Percentiles rank a stretch among this genome's conserved stretches.
Conservation (phyloP, 1,140 invertebrate species). For the Protaetia brevitarsis region DNA sequence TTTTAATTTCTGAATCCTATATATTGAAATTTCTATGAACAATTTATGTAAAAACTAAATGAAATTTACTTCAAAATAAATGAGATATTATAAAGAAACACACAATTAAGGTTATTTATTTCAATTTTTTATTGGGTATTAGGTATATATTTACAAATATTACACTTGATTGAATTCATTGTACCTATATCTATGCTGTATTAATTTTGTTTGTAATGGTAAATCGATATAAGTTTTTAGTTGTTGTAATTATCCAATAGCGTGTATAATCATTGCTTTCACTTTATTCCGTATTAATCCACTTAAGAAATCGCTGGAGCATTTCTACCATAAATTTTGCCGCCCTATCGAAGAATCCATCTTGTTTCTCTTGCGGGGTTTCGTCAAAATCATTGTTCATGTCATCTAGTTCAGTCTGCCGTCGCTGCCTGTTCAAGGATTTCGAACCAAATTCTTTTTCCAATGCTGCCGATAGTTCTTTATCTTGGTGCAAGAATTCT, state of each 20-base stretch:
- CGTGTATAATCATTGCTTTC: neutral
- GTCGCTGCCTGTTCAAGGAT: slow-evolving; percentile 29
- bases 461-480: slow-evolving; percentile 35
- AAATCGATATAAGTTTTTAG: no score
- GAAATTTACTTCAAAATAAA: no score
- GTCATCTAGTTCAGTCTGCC: slow-evolving; percentile 30
- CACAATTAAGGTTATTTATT: no score
- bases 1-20: no score
- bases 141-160: no score
- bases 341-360: slow-evolving; percentile 46
- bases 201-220: no score
- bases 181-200: no score
- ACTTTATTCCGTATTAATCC: slow-evolving; percentile 44
- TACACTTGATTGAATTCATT: no score
- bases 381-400: slow-evolving; percentile 32
- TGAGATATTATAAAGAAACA: no score
- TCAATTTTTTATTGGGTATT: no score
- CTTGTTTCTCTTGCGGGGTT: slow-evolving; percentile 28
- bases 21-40: no score
- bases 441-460: slow-evolving; percentile 26
- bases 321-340: slow-evolving; percentile 48
- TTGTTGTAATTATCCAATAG: slow-evolving; percentile 5
- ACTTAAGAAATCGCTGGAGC: slow-evolving; percentile 48
- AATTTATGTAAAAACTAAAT: no score
- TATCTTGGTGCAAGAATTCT: slow-evolving; percentile 42